A percentile compares a stretch with the other conserved stretches of the same genome.
Evolutionary conservation across 2,113 vertebrate genomes (phyloP).

Genomic region (Lophius piscatorius): DNA sequence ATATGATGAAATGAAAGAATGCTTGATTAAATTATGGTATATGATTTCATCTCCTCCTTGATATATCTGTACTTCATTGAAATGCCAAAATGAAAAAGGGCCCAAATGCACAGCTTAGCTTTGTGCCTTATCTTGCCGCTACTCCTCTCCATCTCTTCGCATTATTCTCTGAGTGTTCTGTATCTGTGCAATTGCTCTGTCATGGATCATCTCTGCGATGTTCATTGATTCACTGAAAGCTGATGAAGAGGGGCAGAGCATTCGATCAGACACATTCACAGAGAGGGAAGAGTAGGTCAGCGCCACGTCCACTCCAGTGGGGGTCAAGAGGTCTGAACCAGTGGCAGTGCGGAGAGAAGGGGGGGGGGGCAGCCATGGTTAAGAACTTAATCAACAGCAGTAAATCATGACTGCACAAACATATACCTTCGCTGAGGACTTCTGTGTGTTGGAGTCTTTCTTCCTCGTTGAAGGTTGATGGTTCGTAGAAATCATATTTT

Average conservation of each 20-base stretch:
- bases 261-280: conserved; percentile 52
- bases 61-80: too few relatives aligned
- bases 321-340: conserved; percentile 42
- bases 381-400: conserved; percentile 5
- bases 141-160: conserved; percentile 8
- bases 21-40: too few relatives aligned
- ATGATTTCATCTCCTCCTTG: too few relatives aligned
- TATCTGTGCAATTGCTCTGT: conserved; percentile 65
- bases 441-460: neutral
- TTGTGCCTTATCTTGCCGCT: neutral
- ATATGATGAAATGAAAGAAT: neutral
- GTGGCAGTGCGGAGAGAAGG: conserved; percentile 3
- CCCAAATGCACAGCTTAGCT: neutral
- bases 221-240: conserved; percentile 70
- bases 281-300: conserved; percentile 17
- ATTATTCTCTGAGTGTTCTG: conserved; percentile 15
- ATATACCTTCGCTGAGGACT: neutral
- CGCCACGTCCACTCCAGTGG: conserved; percentile 6
- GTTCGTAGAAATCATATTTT: too few relatives aligned
- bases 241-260: conserved; percentile 68
- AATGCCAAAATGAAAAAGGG: neutral
- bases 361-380: neutral
- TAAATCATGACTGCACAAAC: neutral
- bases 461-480: too few relatives aligned
- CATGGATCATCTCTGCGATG: conserved; percentile 64